Evolutionary conservation across 1,140 invertebrate genomes (phyloP), one percentile per base, ranked within the genome.

Genomic region (Drosophila pruinosa): DNA sequence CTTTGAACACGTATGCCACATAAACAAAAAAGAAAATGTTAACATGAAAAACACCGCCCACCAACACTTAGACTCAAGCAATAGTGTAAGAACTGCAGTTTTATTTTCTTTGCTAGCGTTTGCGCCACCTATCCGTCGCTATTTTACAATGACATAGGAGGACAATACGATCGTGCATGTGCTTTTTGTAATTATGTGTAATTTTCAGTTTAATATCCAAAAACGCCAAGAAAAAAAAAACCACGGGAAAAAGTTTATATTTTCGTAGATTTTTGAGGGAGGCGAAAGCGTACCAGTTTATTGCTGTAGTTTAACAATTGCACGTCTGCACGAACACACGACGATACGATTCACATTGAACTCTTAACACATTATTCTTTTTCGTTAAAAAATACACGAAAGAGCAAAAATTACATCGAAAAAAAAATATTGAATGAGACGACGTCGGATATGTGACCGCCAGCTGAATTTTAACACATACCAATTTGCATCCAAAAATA

Each of bases 11-110:
- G 69, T 75, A 85, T 83, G 79, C 79, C 79, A 83, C 79, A 83
- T 83, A 83, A 83, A 83, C 79, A 83, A 83, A 76, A 74, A 64
- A 68, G 52, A 64, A 72, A 43, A 26, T 65, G 69, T 57, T 72
- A 72, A 43, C 47, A 54, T 36, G 39, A 72, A 72, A 72, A 72
- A 72, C 69, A 67, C 69, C 69, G 69, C 69, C 69, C 63, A 72
- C 69, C 52, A 72, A 57, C 34, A 52, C 50, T 28, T 48, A 28
- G 22, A 54, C 67, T 39, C 19, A 41, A 14, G 8, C 12, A 48
- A 8, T 15, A 15, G 17, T 3, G 3, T n/a, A 39, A 31, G 41
- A 65, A 52, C 19, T 59, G 19, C 28, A 59, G 43, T 48, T 72
- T 47, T 70, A 43, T 24, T 34, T 10, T 50, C 15, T 54, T 31